A percentile compares a stretch with the other conserved stretches of the same genome.
Conservation (phyloP, 2,113 vertebrate genomes). For the Nibea albiflora region DNA sequence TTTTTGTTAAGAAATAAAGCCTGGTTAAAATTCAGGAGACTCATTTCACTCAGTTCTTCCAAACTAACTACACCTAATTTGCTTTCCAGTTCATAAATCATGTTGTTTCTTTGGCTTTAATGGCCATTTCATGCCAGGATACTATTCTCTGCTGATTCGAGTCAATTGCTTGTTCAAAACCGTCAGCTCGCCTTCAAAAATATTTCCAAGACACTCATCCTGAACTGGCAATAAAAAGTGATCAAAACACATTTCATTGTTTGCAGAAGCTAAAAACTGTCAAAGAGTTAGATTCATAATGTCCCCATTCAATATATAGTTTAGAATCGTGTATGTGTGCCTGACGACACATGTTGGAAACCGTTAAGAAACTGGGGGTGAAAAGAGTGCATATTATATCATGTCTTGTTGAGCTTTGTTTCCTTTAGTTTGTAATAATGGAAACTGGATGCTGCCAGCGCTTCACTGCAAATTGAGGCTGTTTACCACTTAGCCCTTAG, state of each 20-base stretch:
- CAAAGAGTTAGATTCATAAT: neutral
- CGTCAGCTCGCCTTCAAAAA: slow-evolving; percentile 17
- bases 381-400: neutral
- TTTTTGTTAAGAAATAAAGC: slow-evolving; percentile 37
- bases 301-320: neutral
- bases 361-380: neutral
- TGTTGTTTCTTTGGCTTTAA: slow-evolving; percentile 31
- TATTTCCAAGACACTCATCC: slow-evolving; percentile 17
- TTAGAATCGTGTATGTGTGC: neutral
- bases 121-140: slow-evolving; percentile 46
- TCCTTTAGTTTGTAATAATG: neutral
- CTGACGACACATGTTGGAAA: neutral
- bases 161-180: slow-evolving; percentile 13
- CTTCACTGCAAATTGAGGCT: neutral
- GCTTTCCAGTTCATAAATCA: slow-evolving; percentile 20
- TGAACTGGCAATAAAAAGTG: slow-evolving; percentile 11
- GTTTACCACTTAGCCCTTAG: neutral
- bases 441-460: neutral
- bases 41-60: slow-evolving; percentile 14
- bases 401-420: neutral
- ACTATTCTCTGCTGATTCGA: slow-evolving; percentile 9
- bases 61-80: slow-evolving; percentile 21
- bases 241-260: neutral
- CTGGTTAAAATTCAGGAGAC: slow-evolving; percentile 28
- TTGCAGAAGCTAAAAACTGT: neutral